Evolutionary conservation across 2,797 vertebrate species (phyloP).

Genomic region (Muraenolepis orangiensis): DNA sequence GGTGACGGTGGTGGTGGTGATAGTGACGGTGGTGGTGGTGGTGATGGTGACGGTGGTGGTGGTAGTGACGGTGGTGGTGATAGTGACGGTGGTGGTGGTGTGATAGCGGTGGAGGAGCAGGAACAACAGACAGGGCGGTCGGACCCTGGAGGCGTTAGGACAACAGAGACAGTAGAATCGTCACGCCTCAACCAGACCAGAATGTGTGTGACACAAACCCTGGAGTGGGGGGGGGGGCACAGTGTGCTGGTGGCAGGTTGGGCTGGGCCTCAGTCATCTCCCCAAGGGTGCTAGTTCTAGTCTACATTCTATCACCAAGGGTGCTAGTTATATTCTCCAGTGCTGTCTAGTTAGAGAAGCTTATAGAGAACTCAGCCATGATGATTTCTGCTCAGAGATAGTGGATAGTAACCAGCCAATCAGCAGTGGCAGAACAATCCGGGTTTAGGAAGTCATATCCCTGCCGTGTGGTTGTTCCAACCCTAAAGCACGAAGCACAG

Average conservation of each 20-base stretch:
- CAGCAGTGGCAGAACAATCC: background rate
- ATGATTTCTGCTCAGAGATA: conserved; percentile 63
- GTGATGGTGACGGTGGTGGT: background rate
- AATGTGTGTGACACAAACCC: conserved; percentile 5
- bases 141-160: background rate
- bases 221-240: background rate
- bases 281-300: too few relatives aligned
- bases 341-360: conserved; percentile 32
- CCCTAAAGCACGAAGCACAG: background rate
- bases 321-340: background rate
- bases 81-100: background rate
- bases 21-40: too few relatives aligned
- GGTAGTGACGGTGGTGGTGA: background rate
- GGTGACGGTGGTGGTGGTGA: too few relatives aligned
- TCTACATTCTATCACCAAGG: background rate
- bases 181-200: background rate
- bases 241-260: background rate
- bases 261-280: background rate
- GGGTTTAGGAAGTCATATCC: background rate
- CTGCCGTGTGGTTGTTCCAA: background rate
- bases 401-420: conserved; percentile 15
- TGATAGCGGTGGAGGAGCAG: background rate
- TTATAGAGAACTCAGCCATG: conserved; percentile 76
- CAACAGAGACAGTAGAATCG: conserved; percentile 8
- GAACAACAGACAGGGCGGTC: background rate